phyloP scores from a whole-genome alignment of 2,113 vertebrate species.

The Scatophagus argus region DNA sequence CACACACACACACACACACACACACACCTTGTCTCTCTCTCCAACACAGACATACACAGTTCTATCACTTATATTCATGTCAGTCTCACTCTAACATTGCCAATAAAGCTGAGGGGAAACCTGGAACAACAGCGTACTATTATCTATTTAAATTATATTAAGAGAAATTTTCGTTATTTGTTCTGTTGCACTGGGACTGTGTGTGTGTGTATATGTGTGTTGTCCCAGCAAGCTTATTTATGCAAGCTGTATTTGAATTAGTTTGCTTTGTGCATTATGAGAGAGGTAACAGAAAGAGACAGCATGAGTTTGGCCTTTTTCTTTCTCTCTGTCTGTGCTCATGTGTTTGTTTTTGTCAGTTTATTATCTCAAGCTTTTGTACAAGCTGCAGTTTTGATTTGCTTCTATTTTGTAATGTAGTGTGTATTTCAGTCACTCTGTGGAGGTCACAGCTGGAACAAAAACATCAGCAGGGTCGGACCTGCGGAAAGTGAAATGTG shows the following conservation, averaged over 20 bases:
- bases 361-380: neutral
- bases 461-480: neutral
- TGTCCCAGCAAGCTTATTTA: no score
- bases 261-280: neutral
- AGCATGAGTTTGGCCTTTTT: neutral
- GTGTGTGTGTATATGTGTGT: neutral
- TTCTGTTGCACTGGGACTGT: neutral
- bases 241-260: neutral
- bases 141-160: conserved; percentile 16
- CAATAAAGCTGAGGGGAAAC: neutral
- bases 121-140: neutral
- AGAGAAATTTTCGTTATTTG: conserved; percentile 3
- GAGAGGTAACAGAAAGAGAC: neutral
- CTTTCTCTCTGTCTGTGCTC: neutral
- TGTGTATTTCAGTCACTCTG: neutral
- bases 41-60: neutral
- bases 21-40: no score
- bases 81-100: neutral
- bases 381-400: neutral
- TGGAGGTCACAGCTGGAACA: neutral
- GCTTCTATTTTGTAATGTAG: no score
- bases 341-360: neutral
- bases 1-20: neutral
- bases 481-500: neutral
- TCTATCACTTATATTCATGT: neutral